Conservation (phyloP, 2,888 invertebrate species). For the Odontothrips loti region DNA sequence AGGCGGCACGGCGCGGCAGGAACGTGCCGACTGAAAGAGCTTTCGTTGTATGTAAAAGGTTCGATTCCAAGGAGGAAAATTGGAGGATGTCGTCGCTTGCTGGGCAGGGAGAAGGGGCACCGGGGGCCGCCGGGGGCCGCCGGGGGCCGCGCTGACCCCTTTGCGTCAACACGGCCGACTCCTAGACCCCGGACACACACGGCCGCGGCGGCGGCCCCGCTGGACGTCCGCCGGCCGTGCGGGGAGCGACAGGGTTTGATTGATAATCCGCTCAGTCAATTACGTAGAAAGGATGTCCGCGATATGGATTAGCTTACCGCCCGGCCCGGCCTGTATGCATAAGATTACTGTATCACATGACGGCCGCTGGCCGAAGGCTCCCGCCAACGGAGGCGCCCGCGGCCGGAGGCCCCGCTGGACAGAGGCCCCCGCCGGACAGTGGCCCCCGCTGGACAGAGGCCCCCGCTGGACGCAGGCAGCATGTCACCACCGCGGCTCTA, state of each 20-base stretch:
- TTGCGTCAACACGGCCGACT: not conserved
- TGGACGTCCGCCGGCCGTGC: not conserved
- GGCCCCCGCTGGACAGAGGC: too few relatives aligned
- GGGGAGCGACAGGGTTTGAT: conserved; percentile 12
- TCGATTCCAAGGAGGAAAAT: too few relatives aligned
- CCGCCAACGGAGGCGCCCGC: too few relatives aligned
- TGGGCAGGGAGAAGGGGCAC: too few relatives aligned
- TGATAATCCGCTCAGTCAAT: conserved; percentile 13
- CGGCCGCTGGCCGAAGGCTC: not conserved
- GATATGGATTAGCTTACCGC: conserved; percentile 21
- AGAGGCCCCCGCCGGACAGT: too few relatives aligned
- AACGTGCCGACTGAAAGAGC: too few relatives aligned
- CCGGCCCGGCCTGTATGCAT: conserved; percentile 16
- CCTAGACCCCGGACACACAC: not conserved
- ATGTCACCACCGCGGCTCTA: too few relatives aligned
- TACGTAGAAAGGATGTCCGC: conserved; percentile 10
- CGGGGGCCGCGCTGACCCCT: not conserved
- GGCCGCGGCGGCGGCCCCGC: not conserved
- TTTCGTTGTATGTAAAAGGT: too few relatives aligned
- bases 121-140: not conserved
- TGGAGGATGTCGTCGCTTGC: too few relatives aligned
- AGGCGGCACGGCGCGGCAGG: too few relatives aligned
- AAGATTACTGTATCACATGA: conserved; percentile 2
- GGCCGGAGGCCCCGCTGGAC: too few relatives aligned
- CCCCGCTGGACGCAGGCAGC: too few relatives aligned